phyloP scores from a whole-genome alignment of 2,888 invertebrate species.

The Drosophila neutralis region DNA sequence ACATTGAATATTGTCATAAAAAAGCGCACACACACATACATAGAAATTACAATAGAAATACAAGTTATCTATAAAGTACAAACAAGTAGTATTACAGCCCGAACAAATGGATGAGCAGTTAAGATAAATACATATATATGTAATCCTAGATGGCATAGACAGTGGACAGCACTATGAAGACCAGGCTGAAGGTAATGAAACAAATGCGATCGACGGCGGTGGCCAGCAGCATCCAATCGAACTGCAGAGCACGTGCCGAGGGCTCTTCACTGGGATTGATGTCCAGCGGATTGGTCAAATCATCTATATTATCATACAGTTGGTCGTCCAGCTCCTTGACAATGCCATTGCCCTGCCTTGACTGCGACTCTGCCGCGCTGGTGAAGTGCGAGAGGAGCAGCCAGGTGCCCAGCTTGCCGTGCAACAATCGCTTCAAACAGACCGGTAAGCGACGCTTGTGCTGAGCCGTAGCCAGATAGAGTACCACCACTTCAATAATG shows the following conservation, averaged over 20 bases:
- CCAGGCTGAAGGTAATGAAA: conserved; percentile 86
- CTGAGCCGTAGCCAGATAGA: conserved; percentile 86
- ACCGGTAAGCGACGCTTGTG: conserved; percentile 85
- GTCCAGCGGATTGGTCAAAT: conserved; percentile 56
- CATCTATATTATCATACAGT: conserved; percentile 63
- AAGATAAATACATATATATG: background rate
- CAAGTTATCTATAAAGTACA: conserved; percentile 9
- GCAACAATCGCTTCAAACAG: conserved; percentile 78
- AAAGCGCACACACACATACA: conserved; percentile 17
- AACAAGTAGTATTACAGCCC: conserved; percentile 4
- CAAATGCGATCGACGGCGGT: conserved; percentile 88
- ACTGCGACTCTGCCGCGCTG: conserved; percentile 64
- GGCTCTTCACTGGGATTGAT: conserved; percentile 64
- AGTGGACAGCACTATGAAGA: conserved; percentile 85
- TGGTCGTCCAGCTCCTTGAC: conserved; percentile 76
- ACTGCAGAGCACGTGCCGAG: conserved; percentile 84
- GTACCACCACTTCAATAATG: conserved; percentile 86
- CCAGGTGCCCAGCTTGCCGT: conserved; percentile 77
- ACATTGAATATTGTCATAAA: conserved; percentile 23
- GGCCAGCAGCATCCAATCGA: conserved; percentile 88
- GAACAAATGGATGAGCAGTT: background rate
- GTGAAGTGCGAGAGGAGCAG: conserved; percentile 80
- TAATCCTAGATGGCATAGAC: conserved; percentile 70
- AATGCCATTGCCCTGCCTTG: conserved; percentile 61
- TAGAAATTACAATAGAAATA: conserved; percentile 29